phyloP scores from a whole-genome alignment of 2,888 invertebrate genomes.

The Drosophila nr. medialis region DNA sequence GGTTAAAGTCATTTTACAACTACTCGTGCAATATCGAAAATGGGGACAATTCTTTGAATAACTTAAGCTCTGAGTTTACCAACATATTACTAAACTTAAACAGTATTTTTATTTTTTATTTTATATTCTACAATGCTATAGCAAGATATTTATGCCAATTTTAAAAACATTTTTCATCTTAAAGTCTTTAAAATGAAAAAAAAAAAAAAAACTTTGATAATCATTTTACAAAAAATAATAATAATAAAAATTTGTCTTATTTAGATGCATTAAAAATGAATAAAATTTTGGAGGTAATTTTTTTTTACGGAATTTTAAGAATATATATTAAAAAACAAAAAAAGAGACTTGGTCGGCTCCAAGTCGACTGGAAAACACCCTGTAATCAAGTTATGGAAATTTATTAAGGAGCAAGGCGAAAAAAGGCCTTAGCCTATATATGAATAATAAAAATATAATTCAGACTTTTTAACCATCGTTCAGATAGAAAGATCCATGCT shows the following conservation, averaged over 20 bases:
- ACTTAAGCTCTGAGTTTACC: neutral
- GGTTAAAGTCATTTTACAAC: neutral
- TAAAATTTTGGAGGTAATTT: constrained; percentile 36
- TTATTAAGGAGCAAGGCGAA: neutral
- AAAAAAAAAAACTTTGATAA: constrained; percentile 33
- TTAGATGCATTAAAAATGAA: neutral
- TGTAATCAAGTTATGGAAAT: constrained; percentile 3
- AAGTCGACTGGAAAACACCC: constrained; percentile 5
- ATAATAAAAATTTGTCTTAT: neutral
- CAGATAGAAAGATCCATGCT: neutral
- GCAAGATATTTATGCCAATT: neutral
- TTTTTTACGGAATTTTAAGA: constrained; percentile 1
- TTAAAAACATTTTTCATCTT: neutral
- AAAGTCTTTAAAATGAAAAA: neutral
- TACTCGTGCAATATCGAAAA: neutral
- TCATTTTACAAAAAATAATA: constrained; percentile 36
- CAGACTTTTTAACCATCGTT: neutral
- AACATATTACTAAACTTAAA: neutral
- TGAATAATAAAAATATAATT: neutral
- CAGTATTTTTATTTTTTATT: neutral
- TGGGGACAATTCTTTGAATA: constrained; percentile 1
- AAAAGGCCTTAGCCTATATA: neutral
- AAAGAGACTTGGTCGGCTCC: neutral
- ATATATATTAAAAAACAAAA: neutral
- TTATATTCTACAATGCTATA: neutral